A percentile compares a stretch with the other conserved stretches of the same genome.
Conservation (phyloP, 2,113 vertebrate genomes). For the Rhinopomastus cyanomelas region DNA sequence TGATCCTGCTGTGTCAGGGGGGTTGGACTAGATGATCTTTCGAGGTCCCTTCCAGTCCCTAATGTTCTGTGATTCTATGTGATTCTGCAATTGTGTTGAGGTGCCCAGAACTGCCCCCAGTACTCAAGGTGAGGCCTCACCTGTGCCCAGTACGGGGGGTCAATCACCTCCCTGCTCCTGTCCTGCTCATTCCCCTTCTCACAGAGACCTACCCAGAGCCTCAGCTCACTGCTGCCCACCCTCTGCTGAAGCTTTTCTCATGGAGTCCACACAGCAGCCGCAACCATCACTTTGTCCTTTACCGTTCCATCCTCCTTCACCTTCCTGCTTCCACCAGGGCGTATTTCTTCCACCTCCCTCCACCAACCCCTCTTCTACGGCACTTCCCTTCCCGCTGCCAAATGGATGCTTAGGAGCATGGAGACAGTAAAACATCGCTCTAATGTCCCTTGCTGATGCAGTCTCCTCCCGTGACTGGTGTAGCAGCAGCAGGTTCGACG, state of each 20-base stretch:
- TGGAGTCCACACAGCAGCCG: background rate
- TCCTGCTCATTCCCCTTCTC: background rate
- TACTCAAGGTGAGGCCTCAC: too few relatives aligned
- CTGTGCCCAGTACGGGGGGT: too few relatives aligned
- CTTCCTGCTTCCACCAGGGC: accelerated
- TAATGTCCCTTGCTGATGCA: background rate
- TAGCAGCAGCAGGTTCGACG: background rate
- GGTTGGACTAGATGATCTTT: too few relatives aligned
- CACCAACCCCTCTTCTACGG: background rate
- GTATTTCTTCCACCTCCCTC: background rate
- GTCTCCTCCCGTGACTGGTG: background rate
- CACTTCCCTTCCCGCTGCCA: background rate
- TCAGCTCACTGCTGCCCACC: background rate
- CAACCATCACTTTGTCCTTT: background rate
- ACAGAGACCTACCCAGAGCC: accelerated
- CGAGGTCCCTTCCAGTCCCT: too few relatives aligned
- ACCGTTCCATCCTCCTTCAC: background rate
- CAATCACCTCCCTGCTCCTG: too few relatives aligned
- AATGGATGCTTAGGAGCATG: background rate
- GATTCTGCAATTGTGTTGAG: too few relatives aligned
- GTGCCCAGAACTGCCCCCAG: too few relatives aligned
- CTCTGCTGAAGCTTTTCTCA: background rate
- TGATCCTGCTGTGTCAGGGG: too few relatives aligned
- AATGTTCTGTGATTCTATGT: too few relatives aligned
- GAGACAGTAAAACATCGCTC: background rate